Evolutionary conservation across 1,140 invertebrate species (phyloP), one percentile per base, ranked within the genome.

Genomic region (Tetramorium simillimum): DNA sequence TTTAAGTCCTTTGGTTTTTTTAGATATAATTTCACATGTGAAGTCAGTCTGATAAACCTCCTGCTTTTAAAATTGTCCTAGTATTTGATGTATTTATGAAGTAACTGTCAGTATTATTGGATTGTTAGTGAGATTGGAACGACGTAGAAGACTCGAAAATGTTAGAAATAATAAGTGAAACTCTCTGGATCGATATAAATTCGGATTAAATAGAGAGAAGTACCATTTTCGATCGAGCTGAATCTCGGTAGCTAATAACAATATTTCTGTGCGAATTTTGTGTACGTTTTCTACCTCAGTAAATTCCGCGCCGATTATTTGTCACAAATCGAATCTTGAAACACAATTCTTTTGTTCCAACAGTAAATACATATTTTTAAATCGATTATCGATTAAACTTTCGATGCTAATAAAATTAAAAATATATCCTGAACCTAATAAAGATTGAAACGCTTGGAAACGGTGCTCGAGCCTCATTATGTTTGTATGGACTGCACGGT

Each of bases 391-490:
- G 33, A 33, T 33, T 33, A 33, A 33, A 33, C 33, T 33, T 33
- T 33, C 33, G 33, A 33, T 33, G 33, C 33, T 33, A 33, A 33
- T 62, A 75, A 37, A 72, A 9, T 43, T 46, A 46, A n/a, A 81
- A 33, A 28, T 28, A 72, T 60, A 77, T n/a, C 0, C 14, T 46
- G 21, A n/a, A 58, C 24, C 18, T 60, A 58, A 72, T 53, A 67
- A 24, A 84, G 40, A 62, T 46, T 16, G 21, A 49, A 73, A 46
- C 18, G 18, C 24, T 75, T 75, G 24, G 18, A 58, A 75, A 84
- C 18, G 2, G n/a, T 73, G 40, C 40, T 51, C 46, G 43, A 80
- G 46, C n/a, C 14, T 84, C 69, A 84, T 84, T 60, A 75, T 72
- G 69, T 73, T 58, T 62, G 80, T 60, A 84, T 60, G 24, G 43